phyloP scores from a whole-genome alignment of 1,140 invertebrate species.

The Melipona quadrifasciata region DNA sequence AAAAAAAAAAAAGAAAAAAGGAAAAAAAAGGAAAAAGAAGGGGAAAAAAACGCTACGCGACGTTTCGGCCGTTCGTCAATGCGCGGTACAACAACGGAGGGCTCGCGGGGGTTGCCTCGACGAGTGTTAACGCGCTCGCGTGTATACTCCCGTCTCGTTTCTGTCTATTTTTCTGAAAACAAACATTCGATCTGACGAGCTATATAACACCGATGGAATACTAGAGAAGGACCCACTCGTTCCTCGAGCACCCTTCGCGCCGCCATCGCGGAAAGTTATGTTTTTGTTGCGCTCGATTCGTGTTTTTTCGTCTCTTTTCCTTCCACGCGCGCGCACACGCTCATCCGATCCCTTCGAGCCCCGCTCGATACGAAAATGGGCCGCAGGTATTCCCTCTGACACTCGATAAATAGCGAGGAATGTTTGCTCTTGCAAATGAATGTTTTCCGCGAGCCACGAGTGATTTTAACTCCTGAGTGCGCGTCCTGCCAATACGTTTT shows the following conservation, averaged over 20 bases:
- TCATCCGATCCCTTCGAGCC: conserved; percentile 51
- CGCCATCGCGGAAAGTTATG: conserved; percentile 68
- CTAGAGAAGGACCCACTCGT: conserved; percentile 67
- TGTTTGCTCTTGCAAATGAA: conserved; percentile 67
- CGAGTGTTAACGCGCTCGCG: conserved; percentile 54
- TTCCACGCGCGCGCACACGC: conserved; percentile 12
- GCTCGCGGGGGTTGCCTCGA: conserved; percentile 32
- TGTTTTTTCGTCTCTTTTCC: conserved; percentile 53
- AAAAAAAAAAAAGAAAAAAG: not conserved
- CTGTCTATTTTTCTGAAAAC: conserved; percentile 69
- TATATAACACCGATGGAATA: conserved; percentile 67
- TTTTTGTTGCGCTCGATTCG: conserved; percentile 68
- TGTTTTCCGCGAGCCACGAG: conserved; percentile 56
- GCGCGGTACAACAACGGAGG: conserved; percentile 29
- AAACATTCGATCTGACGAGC: conserved; percentile 69
- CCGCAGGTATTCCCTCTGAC: conserved; percentile 66
- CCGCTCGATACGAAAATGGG: conserved; percentile 65
- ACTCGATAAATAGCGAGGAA: conserved; percentile 65
- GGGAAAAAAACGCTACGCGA: conserved; percentile 42
- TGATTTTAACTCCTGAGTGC: conserved; percentile 55
- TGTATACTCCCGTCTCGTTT: conserved; percentile 54
- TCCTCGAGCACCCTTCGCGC: conserved; percentile 66
- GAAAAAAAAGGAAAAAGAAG: conserved; percentile 2
- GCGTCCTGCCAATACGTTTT: conserved; percentile 14
- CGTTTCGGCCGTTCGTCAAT: conserved; percentile 44